A percentile compares a stretch with the other conserved stretches of the same genome.
Evolutionary conservation across 2,113 vertebrate genomes (phyloP).

Genomic region (Neolamprologus longior): DNA sequence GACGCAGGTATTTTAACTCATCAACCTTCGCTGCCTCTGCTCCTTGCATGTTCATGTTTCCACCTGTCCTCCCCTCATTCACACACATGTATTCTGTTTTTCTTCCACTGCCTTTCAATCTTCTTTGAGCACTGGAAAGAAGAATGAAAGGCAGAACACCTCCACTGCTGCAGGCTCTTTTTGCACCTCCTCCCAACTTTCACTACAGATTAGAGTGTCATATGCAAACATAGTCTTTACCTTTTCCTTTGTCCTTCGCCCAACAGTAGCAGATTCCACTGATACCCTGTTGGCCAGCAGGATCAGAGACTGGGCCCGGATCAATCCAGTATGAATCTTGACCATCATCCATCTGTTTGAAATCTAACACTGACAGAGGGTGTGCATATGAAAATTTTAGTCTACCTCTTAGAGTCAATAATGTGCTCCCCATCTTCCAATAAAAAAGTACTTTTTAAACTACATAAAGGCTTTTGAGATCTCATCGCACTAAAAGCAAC

Average conservation of each 20-base stretch:
- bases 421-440: neutral
- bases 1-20: neutral
- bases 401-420: neutral
- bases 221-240: neutral
- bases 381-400: neutral
- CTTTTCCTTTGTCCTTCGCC: neutral
- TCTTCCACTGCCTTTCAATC: neutral
- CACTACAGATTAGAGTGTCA: neutral
- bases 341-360: neutral
- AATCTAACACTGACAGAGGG: neutral
- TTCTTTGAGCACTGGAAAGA: neutral
- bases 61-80: neutral
- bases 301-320: fast-evolving
- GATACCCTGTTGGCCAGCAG: neutral
- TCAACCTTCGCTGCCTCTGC: neutral
- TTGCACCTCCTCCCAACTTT: neutral
- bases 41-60: neutral
- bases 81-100: neutral
- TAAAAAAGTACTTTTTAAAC: neutral
- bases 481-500: fast-evolving
- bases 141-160: neutral
- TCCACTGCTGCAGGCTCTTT: neutral
- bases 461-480: neutral
- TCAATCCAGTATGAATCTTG: neutral
- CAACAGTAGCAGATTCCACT: neutral